Evolutionary conservation across 2,888 invertebrate genomes (phyloP).

Genomic region (Muscina levida): DNA sequence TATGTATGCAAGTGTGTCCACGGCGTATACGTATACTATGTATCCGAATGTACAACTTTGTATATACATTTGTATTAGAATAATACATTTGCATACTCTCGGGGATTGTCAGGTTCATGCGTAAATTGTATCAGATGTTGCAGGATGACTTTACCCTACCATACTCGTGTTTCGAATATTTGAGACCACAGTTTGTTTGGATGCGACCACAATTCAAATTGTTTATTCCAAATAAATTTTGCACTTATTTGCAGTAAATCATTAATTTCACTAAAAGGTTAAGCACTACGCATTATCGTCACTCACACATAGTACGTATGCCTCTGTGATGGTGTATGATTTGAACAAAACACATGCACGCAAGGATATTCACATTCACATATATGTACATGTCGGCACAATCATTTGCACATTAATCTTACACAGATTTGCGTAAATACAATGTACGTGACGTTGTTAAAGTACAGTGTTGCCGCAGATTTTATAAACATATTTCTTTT

Average conservation of each 20-base stretch:
- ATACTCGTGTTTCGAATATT: not conserved
- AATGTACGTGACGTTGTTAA: too few relatives aligned
- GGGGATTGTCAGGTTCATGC: not conserved
- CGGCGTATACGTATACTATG: too few relatives aligned
- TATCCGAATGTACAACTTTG: too few relatives aligned
- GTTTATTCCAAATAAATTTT: not conserved
- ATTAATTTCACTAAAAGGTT: not conserved
- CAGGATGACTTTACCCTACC: not conserved
- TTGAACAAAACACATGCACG: conserved; percentile 7
- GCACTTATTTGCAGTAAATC: not conserved
- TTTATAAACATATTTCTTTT: too few relatives aligned
- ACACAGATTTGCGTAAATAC: too few relatives aligned
- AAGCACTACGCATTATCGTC: conserved; percentile 1
- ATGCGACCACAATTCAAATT: not conserved
- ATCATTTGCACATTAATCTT: too few relatives aligned
- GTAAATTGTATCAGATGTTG: not conserved
- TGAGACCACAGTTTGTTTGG: too few relatives aligned
- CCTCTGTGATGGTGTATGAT: too few relatives aligned
- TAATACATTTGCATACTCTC: too few relatives aligned
- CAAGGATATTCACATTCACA: not conserved
- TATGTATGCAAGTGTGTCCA: not conserved
- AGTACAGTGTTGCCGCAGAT: too few relatives aligned
- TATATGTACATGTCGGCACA: not conserved
- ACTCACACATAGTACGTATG: too few relatives aligned
- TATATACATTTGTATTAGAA: too few relatives aligned